Evolutionary conservation across 2,113 vertebrate genomes (phyloP), one percentile per base, ranked within the genome.

Genomic region (Triplophysa rosa): DNA sequence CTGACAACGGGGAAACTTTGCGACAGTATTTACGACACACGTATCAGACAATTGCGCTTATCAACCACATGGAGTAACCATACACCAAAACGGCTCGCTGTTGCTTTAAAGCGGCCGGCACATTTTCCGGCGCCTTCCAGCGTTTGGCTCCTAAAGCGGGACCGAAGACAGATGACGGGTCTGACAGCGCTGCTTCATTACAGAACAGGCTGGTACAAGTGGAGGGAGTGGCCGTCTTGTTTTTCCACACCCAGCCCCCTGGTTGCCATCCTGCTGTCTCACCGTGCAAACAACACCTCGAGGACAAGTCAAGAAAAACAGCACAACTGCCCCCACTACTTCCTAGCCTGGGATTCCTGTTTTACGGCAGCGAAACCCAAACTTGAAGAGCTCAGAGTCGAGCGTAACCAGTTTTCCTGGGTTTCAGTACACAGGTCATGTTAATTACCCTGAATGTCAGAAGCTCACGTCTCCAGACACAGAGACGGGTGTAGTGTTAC

Each of bases 131-230:
- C 80, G 78, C 76, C 82, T 86, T 88, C 80, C 84, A 77, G 52
- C 79, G 82, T 85, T 86, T 85, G 82, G 82, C 84, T 85, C 84
- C 82, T 64, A 79, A 82, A 80, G 76, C 66, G 24, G 69, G 21
- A 70, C 81, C 80, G 82, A 86, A 86, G 83, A 88, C 78, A 84
- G 86, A 88, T 84, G 86, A 88, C 84, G 80, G 56, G 78, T 79
- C 67, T 78, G 82, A 83, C 82, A 85, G 81, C 37, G 17, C 83
- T 78, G 82, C 84, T 82, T 91, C 84, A 81, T 86, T 82, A 81
- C 79, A 12, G 80, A 89, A 90, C 87, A 89, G 87, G 86, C 90
- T 90, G 89, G 89, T 89, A 84, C 89, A 88, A 82, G 87, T 67
- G 78, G 71, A 79, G 77, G 84, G 81, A 87, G 86, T 77, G 84